These are phyloP conservation scores for Ictalurus furcatus DNA, from an alignment of 2,113 vertebrate genomes.

Conservation along the genomic window DNA sequence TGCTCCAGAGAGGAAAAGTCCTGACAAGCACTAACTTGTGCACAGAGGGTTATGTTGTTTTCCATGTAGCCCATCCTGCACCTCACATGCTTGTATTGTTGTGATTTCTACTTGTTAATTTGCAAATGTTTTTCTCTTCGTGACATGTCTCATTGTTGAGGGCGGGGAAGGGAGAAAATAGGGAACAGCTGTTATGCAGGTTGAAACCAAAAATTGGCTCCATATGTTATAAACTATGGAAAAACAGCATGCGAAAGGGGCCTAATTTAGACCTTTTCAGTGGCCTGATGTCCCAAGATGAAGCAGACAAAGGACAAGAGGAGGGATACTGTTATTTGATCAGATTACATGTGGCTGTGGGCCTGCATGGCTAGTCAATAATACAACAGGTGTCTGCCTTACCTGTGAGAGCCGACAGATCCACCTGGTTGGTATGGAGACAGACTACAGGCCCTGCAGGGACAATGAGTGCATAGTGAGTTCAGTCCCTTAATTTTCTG, in stretches of 20 bases:
- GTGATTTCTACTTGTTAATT: conserved; percentile 47
- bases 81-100: conserved; percentile 37
- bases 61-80: background rate
- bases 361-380: conserved; percentile 48
- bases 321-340: conserved; percentile 31
- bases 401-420: conserved; percentile 56
- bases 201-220: conserved; percentile 59
- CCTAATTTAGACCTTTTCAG: conserved; percentile 20
- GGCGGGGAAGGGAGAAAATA: conserved; percentile 46
- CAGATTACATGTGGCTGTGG: conserved; percentile 21
- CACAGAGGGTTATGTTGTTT: conserved; percentile 26
- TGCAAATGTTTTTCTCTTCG: conserved; percentile 46
- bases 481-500: conserved; percentile 52
- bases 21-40: conserved; percentile 21
- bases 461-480: conserved; percentile 60
- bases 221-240: conserved; percentile 57
- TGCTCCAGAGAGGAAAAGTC: background rate
- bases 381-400: conserved; percentile 51
- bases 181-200: conserved; percentile 60
- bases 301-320: conserved; percentile 24
- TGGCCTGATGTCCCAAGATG: conserved; percentile 20
- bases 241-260: conserved; percentile 40
- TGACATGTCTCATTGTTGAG: conserved; percentile 58
- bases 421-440: conserved; percentile 63
- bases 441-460: conserved; percentile 64